phyloP scores from a whole-genome alignment of 37 sponge, comb jelly and placozoan species.

The Hormiphora californensis region DNA sequence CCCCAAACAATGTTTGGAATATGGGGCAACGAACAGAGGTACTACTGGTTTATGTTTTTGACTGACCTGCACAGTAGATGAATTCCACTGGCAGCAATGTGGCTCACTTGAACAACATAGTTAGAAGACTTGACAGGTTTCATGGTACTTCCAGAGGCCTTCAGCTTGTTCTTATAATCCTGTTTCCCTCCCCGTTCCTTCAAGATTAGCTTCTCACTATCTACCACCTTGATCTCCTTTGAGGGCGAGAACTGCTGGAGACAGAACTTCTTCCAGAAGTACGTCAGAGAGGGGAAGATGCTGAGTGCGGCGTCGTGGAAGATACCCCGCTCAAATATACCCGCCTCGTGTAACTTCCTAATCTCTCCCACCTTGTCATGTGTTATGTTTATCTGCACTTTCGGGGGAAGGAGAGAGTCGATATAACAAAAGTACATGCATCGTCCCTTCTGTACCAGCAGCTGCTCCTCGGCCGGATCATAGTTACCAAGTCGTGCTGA shows the following conservation, averaged over 20 bases:
- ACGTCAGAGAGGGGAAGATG: neutral
- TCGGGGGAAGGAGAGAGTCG: constrained; percentile 20
- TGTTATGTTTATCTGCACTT: constrained; percentile 43
- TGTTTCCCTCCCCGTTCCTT: neutral
- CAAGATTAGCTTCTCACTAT: neutral
- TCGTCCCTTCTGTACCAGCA: neutral
- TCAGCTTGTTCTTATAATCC: neutral
- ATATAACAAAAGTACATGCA: constrained; percentile 1
- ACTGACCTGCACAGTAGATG: too few relatives aligned
- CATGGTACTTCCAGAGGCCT: neutral
- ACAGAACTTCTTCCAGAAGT: constrained; percentile 51
- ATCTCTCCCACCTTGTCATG: constrained; percentile 31
- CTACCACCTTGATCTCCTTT: neutral
- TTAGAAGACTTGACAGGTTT: neutral
- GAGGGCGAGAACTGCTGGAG: neutral
- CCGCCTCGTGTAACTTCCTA: constrained; percentile 11
- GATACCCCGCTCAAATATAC: constrained; percentile 5
- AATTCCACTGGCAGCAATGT: neutral
- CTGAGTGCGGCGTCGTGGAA: constrained; percentile 35
- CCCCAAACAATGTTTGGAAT: too few relatives aligned
- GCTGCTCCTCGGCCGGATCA: constrained; percentile 10
- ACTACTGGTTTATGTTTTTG: too few relatives aligned
- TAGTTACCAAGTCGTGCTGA: constrained; percentile 24
- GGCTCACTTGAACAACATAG: neutral
- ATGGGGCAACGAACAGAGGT: too few relatives aligned